A percentile compares a stretch with the other conserved stretches of the same genome.
Evolutionary conservation across 2,888 invertebrate genomes (phyloP).

Genomic region (Allacma fusca): DNA sequence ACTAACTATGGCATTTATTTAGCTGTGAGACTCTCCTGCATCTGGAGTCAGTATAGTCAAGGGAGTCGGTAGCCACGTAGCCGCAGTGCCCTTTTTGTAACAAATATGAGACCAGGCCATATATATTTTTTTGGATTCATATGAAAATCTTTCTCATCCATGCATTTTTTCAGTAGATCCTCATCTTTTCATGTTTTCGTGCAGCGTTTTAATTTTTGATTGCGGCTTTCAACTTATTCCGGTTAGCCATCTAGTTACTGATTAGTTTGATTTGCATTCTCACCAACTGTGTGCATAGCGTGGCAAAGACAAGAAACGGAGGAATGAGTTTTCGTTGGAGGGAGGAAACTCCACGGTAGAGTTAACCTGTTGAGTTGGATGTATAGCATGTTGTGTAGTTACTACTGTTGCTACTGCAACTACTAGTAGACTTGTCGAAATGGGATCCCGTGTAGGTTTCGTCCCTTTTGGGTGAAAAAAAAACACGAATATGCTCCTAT

Average conservation of each 20-base stretch:
- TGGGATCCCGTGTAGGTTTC: neutral
- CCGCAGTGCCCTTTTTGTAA: neutral
- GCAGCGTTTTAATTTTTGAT: conserved; percentile 5
- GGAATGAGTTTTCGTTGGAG: neutral
- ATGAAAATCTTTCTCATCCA: neutral
- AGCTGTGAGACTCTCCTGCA: too few species aligned
- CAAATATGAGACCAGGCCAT: neutral
- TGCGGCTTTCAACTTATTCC: conserved; percentile 8
- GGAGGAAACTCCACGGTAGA: neutral
- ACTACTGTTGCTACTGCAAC: neutral
- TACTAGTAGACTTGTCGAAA: neutral
- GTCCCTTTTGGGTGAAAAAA: neutral
- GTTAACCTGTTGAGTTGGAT: neutral
- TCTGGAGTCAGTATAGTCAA: too few species aligned
- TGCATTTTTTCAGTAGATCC: conserved; percentile 1
- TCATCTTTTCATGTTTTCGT: conserved; percentile 16
- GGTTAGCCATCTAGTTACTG: conserved; percentile 3
- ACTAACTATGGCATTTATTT: neutral
- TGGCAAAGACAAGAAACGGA: neutral
- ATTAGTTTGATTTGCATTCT: conserved; percentile 27
- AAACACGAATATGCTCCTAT: neutral
- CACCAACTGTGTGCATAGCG: conserved; percentile 3
- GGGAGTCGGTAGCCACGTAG: too few species aligned
- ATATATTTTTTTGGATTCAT: neutral
- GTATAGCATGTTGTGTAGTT: neutral